Conservation (phyloP, 2,113 vertebrate genomes). For the Thinocorus orbignyianus region DNA sequence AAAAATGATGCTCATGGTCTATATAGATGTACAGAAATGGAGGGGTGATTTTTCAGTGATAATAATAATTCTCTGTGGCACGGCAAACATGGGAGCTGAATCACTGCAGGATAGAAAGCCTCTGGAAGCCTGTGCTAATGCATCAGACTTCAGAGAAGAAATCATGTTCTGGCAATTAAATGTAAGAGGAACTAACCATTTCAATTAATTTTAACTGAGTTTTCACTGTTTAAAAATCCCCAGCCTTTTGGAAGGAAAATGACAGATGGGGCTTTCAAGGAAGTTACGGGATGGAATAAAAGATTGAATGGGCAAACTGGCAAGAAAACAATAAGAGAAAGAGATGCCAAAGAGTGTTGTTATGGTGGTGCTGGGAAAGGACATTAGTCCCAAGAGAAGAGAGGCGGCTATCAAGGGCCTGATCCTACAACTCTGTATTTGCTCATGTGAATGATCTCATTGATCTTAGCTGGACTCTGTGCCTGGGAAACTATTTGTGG, state of each 20-base stretch:
- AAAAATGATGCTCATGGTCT: slow-evolving; percentile 21
- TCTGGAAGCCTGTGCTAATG: neutral
- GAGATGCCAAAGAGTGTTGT: neutral
- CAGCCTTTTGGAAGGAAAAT: neutral
- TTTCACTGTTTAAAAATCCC: neutral
- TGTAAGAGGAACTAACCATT: neutral
- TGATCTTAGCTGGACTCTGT: slow-evolving; percentile 9
- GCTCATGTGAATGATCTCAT: slow-evolving; percentile 43
- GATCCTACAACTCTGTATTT: slow-evolving; percentile 45
- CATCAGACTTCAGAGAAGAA: neutral
- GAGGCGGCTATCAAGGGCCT: neutral
- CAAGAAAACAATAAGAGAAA: slow-evolving; percentile 6
- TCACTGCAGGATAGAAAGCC: neutral
- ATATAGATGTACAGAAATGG: neutral
- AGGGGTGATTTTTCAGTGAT: neutral
- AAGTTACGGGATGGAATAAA: neutral
- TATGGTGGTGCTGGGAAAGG: slow-evolving; percentile 6
- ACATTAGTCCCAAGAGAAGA: neutral
- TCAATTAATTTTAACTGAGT: neutral
- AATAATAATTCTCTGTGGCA: neutral
- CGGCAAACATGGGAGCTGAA: neutral
- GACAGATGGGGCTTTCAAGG: neutral
- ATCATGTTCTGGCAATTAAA: neutral
- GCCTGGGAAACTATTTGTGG: slow-evolving; percentile 25
- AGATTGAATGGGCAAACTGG: neutral